Evolutionary conservation across 2,113 vertebrate genomes (phyloP), one percentile per base, ranked within the genome.

Genomic region (Eidolon helvum): DNA sequence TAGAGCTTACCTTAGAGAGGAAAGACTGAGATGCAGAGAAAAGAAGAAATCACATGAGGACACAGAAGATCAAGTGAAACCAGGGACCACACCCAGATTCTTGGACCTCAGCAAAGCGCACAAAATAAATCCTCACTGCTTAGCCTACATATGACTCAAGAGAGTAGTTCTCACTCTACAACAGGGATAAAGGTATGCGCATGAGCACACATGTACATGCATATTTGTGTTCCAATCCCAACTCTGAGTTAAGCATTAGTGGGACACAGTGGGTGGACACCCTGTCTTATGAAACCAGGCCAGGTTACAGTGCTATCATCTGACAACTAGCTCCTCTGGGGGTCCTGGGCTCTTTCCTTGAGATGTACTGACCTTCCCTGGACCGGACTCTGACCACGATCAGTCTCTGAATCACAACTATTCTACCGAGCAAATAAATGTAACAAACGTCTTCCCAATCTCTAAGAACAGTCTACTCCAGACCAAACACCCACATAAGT

Each of bases 31-130:
- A 69, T 15, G 16, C 66, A 71, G 40, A 40, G 53, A 5, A 33
- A 26, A 30, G 38, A 48, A 19, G 1, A 7, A 50, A 15, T 28
- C 11, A 50, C 0, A 0, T 0, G 1, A 77, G 43, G 48, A 61
- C 68, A 66, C 43, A 71, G 57, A 82, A 15, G 15, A 85, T 6
- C 10, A 22, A 14, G 40, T 0, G 12, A 75, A 35, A 12, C 21
- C 57, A 26, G 21, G 7, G 28, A 22, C 87, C 11, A 30, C 8
- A 15, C 5, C 15, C 28, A 45, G 28, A 30, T 43, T 59, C 61
- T 7, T 14, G 26, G 33, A 2, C 50, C 61, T 61, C 2, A 1
- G 24, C 28, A 59, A 71, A 65, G 57, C 14, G 19, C 3, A 0
- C 4, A 10, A 33, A 68, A 18, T 33, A 71, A 53, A 28, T 35